A percentile compares a stretch with the other conserved stretches of the same genome.
Conservation (phyloP, 2,888 invertebrate species). For the Willowsia nigromaculata region DNA sequence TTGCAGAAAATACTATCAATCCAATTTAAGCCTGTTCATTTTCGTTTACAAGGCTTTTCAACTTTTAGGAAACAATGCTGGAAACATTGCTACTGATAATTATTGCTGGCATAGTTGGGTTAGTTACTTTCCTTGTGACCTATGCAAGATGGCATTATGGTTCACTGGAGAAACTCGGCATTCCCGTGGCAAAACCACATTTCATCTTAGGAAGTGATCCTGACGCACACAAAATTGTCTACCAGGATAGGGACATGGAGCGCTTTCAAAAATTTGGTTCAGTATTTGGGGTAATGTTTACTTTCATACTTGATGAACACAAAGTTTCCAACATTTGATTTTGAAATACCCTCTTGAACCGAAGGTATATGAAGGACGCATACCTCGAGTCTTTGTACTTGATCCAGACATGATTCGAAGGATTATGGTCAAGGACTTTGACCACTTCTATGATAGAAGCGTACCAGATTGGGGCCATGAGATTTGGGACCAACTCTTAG, state of each 20-base stretch:
- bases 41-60: too few relatives aligned
- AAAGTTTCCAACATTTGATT: too few relatives aligned
- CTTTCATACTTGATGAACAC: too few relatives aligned
- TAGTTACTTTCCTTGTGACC: slow-evolving; percentile 30
- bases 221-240: slow-evolving; percentile 36
- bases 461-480: slow-evolving; percentile 40
- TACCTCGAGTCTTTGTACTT: slow-evolving; percentile 39
- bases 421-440: slow-evolving; percentile 53
- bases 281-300: slow-evolving; percentile 62
- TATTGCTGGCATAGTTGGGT: slow-evolving; percentile 26
- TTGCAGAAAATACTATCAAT: too few relatives aligned
- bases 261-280: slow-evolving; percentile 58
- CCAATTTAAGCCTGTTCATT: too few relatives aligned
- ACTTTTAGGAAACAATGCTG: slow-evolving; percentile 4
- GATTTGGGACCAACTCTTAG: slow-evolving; percentile 46
- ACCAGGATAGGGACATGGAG: slow-evolving; percentile 51
- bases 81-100: slow-evolving; percentile 46
- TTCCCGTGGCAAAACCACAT: slow-evolving; percentile 69
- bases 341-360: neutral
- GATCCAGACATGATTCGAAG: slow-evolving; percentile 60
- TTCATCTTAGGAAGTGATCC: slow-evolving; percentile 61
- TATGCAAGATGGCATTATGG: slow-evolving; percentile 63
- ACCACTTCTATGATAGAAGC: slow-evolving; percentile 44
- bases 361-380: slow-evolving; percentile 50
- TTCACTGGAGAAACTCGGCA: slow-evolving; percentile 66